Percentiles rank a stretch among this genome's conserved stretches.
Evolutionary conservation across 1,140 invertebrate species (phyloP).

Genomic region (Orussus abietinus): DNA sequence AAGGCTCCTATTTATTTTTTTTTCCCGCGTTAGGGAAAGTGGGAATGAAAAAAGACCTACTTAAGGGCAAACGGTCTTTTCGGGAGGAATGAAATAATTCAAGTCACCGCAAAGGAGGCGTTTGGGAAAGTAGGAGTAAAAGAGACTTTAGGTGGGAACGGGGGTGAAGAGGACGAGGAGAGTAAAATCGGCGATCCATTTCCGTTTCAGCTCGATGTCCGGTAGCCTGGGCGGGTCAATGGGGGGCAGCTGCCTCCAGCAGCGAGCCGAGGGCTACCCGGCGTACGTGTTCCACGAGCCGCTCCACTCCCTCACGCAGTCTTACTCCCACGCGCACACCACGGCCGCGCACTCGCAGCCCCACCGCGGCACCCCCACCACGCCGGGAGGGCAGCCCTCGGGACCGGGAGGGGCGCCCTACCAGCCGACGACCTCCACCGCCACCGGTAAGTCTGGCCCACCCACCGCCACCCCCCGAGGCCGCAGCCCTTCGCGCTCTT

Average conservation of each 20-base stretch:
- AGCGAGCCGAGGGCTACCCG: conserved; percentile 80
- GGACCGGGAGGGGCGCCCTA: conserved; percentile 59
- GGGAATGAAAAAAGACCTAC: too few relatives aligned
- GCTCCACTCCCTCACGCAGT: conserved; percentile 68
- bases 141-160: too few relatives aligned
- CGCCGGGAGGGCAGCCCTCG: conserved; percentile 46
- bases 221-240: conserved; percentile 70
- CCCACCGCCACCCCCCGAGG: conserved; percentile 2
- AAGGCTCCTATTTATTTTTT: too few relatives aligned
- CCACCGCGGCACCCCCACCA: conserved; percentile 48
- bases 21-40: too few relatives aligned
- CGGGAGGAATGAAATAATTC: too few relatives aligned
- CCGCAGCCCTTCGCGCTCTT: too few relatives aligned
- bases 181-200: too few relatives aligned
- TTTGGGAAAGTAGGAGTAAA: too few relatives aligned
- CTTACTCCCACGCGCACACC: conserved; percentile 51
- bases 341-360: conserved; percentile 55
- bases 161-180: too few relatives aligned
- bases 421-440: conserved; percentile 60
- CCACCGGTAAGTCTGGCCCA: conserved; percentile 52
- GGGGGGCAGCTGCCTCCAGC: conserved; percentile 84
- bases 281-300: conserved; percentile 90
- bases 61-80: too few relatives aligned
- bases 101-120: too few relatives aligned
- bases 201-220: conserved; percentile 77